phyloP scores from a whole-genome alignment of 2,113 vertebrate genomes.

The Rhinolophus sinicus region DNA sequence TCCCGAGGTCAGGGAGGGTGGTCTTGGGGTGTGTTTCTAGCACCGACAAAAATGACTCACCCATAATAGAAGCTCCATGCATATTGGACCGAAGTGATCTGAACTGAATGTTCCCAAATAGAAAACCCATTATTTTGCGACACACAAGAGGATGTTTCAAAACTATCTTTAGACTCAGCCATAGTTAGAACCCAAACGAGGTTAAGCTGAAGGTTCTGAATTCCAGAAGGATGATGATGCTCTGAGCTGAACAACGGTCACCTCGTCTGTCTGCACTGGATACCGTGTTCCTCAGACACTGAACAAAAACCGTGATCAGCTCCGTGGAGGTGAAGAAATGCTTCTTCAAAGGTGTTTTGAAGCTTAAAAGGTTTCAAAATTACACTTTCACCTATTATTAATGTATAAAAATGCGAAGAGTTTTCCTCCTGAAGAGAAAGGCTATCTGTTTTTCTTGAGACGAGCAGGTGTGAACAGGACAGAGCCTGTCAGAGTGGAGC shows the following conservation, averaged over 20 bases:
- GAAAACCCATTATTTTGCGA: background rate
- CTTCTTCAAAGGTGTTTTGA: background rate
- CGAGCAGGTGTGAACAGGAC: rapidly evolving
- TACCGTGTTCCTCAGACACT: background rate
- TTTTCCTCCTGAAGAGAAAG: background rate
- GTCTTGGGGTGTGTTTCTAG: background rate
- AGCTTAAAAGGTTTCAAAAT: background rate
- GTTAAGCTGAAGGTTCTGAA: background rate
- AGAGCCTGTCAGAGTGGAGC: rapidly evolving
- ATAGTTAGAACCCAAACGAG: background rate
- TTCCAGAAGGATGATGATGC: background rate
- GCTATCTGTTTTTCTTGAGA: background rate
- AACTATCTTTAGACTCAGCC: background rate
- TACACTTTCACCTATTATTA: background rate
- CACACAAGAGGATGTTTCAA: background rate
- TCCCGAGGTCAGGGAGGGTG: no score
- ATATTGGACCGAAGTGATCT: background rate
- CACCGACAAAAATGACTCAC: background rate
- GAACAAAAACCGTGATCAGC: background rate
- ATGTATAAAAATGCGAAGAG: rapidly evolving
- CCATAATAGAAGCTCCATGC: background rate
- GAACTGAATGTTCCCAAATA: background rate
- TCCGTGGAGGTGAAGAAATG: background rate
- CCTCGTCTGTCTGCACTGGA: background rate
- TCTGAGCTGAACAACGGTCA: background rate